phyloP scores from a whole-genome alignment of 1,140 invertebrate genomes.

The Drosophila navojoa region DNA sequence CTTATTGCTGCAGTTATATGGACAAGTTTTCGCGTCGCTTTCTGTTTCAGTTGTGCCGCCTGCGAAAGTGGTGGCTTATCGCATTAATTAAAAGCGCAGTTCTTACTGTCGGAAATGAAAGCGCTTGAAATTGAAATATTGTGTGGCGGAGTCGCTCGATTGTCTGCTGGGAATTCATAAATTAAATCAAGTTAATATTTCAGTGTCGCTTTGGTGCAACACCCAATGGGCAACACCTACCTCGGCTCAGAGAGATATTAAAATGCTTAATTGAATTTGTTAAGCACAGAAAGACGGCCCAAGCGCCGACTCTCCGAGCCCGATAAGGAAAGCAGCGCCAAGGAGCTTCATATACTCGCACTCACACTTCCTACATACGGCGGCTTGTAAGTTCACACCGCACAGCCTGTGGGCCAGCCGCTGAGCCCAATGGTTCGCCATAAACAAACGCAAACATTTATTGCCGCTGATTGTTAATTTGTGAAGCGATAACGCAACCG shows the following conservation, averaged over 20 bases:
- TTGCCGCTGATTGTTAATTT: constrained; percentile 83
- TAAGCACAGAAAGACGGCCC: constrained; percentile 51
- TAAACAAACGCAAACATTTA: constrained; percentile 83
- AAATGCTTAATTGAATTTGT: constrained; percentile 83
- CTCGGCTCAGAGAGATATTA: constrained; percentile 69
- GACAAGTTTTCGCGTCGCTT: not conserved
- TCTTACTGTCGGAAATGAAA: constrained; percentile 4
- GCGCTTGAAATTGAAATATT: constrained; percentile 30
- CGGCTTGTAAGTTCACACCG: constrained; percentile 47
- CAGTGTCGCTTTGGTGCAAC: constrained; percentile 60
- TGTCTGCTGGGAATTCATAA: constrained; percentile 67
- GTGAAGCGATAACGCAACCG: constrained; percentile 79
- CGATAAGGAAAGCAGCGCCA: constrained; percentile 29
- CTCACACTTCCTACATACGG: constrained; percentile 7
- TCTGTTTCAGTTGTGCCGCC: not conserved
- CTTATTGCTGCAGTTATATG: not conserved
- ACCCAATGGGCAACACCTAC: constrained; percentile 65
- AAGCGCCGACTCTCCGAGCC: constrained; percentile 21
- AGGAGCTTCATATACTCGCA: constrained; percentile 2
- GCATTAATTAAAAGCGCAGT: constrained; percentile 26
- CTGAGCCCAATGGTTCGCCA: constrained; percentile 48
- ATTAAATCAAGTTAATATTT: constrained; percentile 83
- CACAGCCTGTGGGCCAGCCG: constrained; percentile 25
- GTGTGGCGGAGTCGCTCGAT: constrained; percentile 29
- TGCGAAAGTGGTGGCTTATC: constrained; percentile 8